Conservation (phyloP, 1,140 invertebrate genomes). For the Drosophila sp. region DNA sequence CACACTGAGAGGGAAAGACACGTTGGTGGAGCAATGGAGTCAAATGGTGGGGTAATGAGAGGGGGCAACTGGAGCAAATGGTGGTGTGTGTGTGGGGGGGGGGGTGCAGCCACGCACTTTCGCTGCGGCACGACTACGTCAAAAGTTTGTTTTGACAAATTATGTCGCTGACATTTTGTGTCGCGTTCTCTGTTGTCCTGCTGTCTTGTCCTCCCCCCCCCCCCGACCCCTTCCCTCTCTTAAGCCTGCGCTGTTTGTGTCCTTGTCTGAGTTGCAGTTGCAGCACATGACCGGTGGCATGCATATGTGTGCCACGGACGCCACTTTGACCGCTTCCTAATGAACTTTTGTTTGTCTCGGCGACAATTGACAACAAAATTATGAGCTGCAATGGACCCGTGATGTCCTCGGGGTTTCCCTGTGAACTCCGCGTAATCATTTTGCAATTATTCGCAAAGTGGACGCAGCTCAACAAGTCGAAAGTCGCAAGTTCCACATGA, state of each 20-base stretch:
- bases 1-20: background rate
- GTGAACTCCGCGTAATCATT: constrained; percentile 38
- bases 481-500: constrained; percentile 10
- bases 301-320: constrained; percentile 66
- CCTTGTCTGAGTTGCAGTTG: constrained; percentile 33
- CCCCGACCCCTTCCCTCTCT: background rate
- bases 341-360: constrained; percentile 54
- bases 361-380: constrained; percentile 58
- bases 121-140: constrained; percentile 70
- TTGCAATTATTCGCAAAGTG: constrained; percentile 39
- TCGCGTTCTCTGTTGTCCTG: constrained; percentile 11
- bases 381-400: constrained; percentile 24
- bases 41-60: too few relatives aligned
- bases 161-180: constrained; percentile 67
- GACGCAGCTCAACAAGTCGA: constrained; percentile 40
- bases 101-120: constrained; percentile 60
- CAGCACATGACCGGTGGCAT: constrained; percentile 14
- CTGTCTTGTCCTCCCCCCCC: background rate
- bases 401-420: background rate
- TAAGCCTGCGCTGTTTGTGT: constrained; percentile 19
- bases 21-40: background rate
- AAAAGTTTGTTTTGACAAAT: constrained; percentile 80
- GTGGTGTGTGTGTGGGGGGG: too few relatives aligned
- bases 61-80: too few relatives aligned
- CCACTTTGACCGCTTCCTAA: constrained; percentile 52